phyloP scores from a whole-genome alignment of 2,113 vertebrate species.

The Hemichromis elongatus region DNA sequence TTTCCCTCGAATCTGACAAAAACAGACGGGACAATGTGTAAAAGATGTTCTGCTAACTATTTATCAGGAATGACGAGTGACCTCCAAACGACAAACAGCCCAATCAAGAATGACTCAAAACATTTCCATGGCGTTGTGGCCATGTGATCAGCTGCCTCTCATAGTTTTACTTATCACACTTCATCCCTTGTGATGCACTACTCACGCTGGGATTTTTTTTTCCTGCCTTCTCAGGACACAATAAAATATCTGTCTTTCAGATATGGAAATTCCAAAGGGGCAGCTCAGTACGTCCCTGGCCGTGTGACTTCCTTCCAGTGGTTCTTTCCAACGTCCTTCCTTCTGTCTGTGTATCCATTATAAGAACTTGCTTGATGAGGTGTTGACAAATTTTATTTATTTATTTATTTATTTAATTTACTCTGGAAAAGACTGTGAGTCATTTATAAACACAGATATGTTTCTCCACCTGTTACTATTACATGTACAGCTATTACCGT shows the following conservation, averaged over 20 bases:
- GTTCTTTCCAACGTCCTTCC: neutral
- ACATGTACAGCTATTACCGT: neutral
- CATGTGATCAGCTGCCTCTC: neutral
- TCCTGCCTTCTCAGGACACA: neutral
- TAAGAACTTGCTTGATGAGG: neutral
- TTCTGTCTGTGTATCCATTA: neutral
- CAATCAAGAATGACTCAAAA: neutral
- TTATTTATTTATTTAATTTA: neutral
- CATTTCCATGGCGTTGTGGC: neutral
- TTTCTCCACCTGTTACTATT: neutral
- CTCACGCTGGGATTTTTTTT: neutral
- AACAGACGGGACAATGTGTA: neutral
- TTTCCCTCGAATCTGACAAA: neutral
- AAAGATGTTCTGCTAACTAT: neutral
- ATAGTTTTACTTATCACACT: neutral
- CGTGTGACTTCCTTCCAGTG: neutral
- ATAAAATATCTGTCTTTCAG: neutral
- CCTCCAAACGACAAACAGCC: neutral
- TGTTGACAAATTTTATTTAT: no score
- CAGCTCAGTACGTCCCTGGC: neutral
- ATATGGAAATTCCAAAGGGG: conserved; percentile 25
- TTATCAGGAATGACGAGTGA: neutral
- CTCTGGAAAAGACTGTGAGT: neutral
- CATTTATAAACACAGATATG: neutral
- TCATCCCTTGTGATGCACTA: neutral